phyloP scores from a whole-genome alignment of 2,797 vertebrate genomes.

The Onychomys arenicola region DNA sequence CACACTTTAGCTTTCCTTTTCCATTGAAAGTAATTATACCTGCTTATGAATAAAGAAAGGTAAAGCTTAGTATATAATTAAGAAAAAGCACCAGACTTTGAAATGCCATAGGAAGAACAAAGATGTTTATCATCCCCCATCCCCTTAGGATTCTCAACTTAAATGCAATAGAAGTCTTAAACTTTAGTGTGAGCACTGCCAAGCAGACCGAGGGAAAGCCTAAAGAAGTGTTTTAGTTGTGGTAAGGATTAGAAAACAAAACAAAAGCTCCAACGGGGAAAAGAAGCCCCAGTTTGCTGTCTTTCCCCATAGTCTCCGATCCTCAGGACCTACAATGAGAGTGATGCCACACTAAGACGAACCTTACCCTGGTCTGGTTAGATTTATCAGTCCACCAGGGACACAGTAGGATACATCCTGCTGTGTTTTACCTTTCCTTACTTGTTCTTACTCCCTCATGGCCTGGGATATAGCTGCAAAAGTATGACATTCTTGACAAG shows the following conservation, averaged over 20 bases:
- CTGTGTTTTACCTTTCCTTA: background rate
- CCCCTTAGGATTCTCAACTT: background rate
- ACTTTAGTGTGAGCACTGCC: background rate
- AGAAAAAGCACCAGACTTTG: background rate
- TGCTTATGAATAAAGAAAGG: background rate
- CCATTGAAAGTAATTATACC: background rate
- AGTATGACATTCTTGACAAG: background rate
- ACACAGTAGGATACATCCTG: background rate
- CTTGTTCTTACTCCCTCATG: background rate
- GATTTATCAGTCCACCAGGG: background rate
- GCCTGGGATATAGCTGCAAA: background rate
- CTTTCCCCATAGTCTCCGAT: background rate
- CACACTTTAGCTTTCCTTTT: background rate
- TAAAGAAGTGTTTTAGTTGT: background rate
- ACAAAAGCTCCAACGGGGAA: background rate
- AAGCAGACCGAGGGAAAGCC: background rate
- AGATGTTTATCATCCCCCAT: background rate
- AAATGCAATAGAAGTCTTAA: background rate
- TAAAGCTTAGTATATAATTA: background rate
- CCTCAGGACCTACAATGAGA: background rate
- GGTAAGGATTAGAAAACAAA: background rate
- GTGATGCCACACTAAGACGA: background rate
- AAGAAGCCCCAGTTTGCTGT: background rate
- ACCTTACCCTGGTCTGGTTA: background rate
- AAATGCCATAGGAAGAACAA: background rate